Percentiles rank a stretch among this genome's conserved stretches.
Evolutionary conservation across 1,140 invertebrate species (phyloP).

Genomic region (Scylla paramamosain): DNA sequence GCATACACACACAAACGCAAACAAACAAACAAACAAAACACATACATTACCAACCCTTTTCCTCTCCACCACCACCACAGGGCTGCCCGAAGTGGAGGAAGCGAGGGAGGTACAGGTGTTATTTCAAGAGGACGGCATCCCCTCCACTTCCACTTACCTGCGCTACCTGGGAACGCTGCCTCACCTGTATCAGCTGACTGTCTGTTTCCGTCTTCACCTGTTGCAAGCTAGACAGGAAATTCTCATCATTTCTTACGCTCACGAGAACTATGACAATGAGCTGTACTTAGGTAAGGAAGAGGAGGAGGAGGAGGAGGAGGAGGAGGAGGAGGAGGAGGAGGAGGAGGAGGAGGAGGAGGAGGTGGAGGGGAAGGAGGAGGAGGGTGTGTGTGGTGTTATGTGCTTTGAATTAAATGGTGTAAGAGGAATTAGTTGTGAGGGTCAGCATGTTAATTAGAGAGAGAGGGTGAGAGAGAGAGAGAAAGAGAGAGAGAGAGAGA

Average conservation of each 20-base stretch:
- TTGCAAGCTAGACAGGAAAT: conserved; percentile 52
- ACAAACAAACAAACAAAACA: too few species aligned
- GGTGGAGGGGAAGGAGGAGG: neutral
- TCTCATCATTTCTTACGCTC: conserved; percentile 52
- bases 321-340: neutral
- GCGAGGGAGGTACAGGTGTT: neutral
- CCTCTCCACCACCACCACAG: neutral
- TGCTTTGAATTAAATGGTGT: neutral
- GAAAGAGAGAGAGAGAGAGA: too few species aligned
- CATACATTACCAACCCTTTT: too few species aligned
- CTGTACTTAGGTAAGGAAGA: conserved; percentile 56
- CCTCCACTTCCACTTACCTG: conserved; percentile 40
- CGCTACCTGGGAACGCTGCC: conserved; percentile 25
- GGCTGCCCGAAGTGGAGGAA: too few species aligned
- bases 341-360: neutral
- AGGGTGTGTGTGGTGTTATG: neutral
- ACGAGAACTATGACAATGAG: conserved; percentile 58
- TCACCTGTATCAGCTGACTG: conserved; percentile 37
- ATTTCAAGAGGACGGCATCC: conserved; percentile 30
- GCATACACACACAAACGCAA: too few species aligned
- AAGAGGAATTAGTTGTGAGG: too few species aligned
- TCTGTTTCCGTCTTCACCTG: conserved; percentile 61
- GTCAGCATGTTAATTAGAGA: too few species aligned
- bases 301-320: neutral
- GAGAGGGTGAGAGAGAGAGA: too few species aligned